Percentiles rank a stretch among this genome's conserved stretches.
phyloP scores from a whole-genome alignment of 2,113 vertebrate genomes.

The Hydropotes inermis region DNA sequence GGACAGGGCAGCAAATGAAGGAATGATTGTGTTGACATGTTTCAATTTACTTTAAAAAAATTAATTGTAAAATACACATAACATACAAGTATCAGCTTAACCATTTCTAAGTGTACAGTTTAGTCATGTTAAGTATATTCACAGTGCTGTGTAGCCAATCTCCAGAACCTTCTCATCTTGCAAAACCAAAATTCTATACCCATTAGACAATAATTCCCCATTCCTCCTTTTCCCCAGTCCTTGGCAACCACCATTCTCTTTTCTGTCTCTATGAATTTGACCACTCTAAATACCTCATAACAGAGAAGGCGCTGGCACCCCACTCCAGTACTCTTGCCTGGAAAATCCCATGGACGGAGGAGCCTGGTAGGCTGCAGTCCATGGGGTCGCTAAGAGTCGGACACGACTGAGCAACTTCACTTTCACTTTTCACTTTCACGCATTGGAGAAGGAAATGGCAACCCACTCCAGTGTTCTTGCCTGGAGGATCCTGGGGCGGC shows the following conservation, averaged over 20 bases:
- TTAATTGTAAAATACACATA: background rate
- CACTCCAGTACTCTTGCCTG: no score
- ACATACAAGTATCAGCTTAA: background rate
- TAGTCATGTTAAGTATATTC: background rate
- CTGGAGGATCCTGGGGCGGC: no score
- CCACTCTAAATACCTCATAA: background rate
- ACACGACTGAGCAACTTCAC: no score
- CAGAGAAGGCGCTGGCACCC: no score
- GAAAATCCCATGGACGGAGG: no score
- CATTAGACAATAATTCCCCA: background rate
- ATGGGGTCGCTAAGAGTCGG: no score
- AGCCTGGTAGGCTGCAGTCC: no score
- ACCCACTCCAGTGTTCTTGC: no score
- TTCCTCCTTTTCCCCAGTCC: background rate
- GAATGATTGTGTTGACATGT: background rate
- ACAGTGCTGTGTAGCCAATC: background rate
- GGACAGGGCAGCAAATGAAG: background rate
- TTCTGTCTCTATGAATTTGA: background rate
- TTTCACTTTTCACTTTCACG: no score
- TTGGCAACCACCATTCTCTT: background rate
- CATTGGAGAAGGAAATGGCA: no score
- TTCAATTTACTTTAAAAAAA: background rate
- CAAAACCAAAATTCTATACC: background rate
- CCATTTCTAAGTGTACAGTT: background rate
- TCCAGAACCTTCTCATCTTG: background rate